phyloP scores from a whole-genome alignment of 2,888 invertebrate species.

The Quadroppia sp. region DNA sequence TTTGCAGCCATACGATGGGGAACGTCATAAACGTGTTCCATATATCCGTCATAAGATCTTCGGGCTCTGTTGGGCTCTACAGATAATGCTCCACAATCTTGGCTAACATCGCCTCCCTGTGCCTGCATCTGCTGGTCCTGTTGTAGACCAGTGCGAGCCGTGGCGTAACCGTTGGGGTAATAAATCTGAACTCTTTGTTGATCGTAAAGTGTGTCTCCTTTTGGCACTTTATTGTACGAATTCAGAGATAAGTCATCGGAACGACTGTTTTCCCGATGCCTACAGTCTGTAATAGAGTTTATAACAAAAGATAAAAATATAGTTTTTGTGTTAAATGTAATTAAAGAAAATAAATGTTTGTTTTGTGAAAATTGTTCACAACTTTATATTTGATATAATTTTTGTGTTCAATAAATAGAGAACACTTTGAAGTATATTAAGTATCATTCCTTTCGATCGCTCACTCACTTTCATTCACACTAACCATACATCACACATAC shows the following conservation, averaged over 20 bases:
- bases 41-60: conserved; percentile 6
- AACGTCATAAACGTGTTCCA: conserved; percentile 24
- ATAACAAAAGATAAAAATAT: not conserved
- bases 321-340: not conserved
- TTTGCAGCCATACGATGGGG: conserved; percentile 21
- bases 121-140: not conserved
- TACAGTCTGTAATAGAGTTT: conserved; percentile 36
- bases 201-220: conserved; percentile 32
- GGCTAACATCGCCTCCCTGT: not conserved
- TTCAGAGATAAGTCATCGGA: conserved; percentile 41
- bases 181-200: conserved; percentile 27
- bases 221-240: conserved; percentile 35
- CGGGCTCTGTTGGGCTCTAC: not conserved
- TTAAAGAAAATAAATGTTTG: not conserved
- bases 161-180: conserved; percentile 22
- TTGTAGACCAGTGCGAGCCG: not conserved
- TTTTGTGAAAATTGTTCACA: not conserved
- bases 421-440: not conserved
- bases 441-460: not conserved
- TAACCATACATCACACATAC: not conserved
- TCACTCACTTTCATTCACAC: conserved; percentile 3
- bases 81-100: not conserved
- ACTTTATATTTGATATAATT: not conserved
- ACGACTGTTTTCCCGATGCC: conserved; percentile 41
- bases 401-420: not conserved